Evolutionary conservation across 92 coral and sea anemone genomes (phyloP).

Genomic region (Palythoa heliodiscus): DNA sequence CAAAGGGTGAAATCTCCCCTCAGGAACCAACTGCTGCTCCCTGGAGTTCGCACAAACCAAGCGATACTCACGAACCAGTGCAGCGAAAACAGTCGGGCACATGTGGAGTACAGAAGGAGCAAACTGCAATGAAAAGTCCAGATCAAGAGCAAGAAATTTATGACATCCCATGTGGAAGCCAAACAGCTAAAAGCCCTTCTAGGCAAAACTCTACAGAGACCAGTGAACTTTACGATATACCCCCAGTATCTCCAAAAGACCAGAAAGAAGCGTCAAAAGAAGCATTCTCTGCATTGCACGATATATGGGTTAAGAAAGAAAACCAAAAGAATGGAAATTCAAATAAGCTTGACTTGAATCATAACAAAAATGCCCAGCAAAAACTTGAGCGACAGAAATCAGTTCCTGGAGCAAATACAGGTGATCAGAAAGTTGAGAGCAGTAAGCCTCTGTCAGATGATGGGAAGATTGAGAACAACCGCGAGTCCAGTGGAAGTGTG

Average conservation of each 20-base stretch:
- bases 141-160: conserved; percentile 60
- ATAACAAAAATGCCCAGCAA: conserved; percentile 46
- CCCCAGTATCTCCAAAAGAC: conserved; percentile 24
- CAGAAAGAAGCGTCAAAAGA: neutral
- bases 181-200: conserved; percentile 37
- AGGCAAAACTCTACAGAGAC: conserved; percentile 10
- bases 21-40: neutral
- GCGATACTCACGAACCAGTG: neutral
- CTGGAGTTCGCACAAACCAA: conserved; percentile 13
- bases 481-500: conserved; percentile 61
- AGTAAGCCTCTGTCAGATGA: conserved; percentile 31
- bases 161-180: conserved; percentile 64
- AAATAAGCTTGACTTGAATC: conserved; percentile 43
- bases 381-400: conserved; percentile 14
- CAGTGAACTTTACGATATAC: conserved; percentile 56
- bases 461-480: conserved; percentile 54
- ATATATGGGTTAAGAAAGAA: conserved; percentile 41
- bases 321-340: conserved; percentile 26
- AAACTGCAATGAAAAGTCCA: neutral
- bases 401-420: conserved; percentile 9
- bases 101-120: neutral
- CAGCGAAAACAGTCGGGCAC: neutral
- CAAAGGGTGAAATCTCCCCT: conserved; percentile 26
- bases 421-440: conserved; percentile 25
- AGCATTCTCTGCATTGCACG: conserved; percentile 27